Evolutionary conservation across 2,888 invertebrate genomes (phyloP).

Genomic region (Apotomis capreana): DNA sequence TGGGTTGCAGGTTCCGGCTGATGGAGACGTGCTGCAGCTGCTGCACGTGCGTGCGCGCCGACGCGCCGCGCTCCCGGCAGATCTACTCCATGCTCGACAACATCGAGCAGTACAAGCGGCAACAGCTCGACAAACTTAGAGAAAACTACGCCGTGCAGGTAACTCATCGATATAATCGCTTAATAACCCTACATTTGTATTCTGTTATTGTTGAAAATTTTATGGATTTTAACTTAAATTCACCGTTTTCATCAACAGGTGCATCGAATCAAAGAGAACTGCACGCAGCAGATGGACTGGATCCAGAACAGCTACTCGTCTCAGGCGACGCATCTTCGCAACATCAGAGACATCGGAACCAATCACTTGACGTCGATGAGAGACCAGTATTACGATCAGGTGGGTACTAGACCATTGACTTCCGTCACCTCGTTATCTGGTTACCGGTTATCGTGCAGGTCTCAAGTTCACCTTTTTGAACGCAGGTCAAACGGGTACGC

Average conservation of each 20-base stretch:
- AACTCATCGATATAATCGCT: slow-evolving; percentile 46
- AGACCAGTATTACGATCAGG: slow-evolving; percentile 97
- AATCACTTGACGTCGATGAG: slow-evolving; percentile 92
- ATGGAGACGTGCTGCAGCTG: slow-evolving; percentile 90
- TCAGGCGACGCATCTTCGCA: slow-evolving; percentile 93
- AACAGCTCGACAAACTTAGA: slow-evolving; percentile 92
- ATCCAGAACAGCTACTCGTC: slow-evolving; percentile 95
- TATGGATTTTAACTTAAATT: neutral
- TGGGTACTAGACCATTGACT: slow-evolving; percentile 58
- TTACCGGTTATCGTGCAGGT: neutral
- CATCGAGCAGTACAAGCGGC: slow-evolving; percentile 94
- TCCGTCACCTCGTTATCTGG: neutral
- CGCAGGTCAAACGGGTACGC: slow-evolving; percentile 93
- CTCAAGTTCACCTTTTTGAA: slow-evolving; percentile 47
- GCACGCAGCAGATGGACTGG: slow-evolving; percentile 96
- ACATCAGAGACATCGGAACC: slow-evolving; percentile 95
- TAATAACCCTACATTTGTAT: neutral
- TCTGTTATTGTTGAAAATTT: neutral
- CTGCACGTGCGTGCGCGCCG: slow-evolving; percentile 87
- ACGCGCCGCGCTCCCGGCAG: slow-evolving; percentile 91
- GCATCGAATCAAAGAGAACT: slow-evolving; percentile 95
- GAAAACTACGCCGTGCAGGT: slow-evolving; percentile 97
- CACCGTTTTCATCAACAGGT: slow-evolving; percentile 81
- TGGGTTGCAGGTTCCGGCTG: slow-evolving; percentile 85
- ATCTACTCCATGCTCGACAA: slow-evolving; percentile 94